Evolutionary conservation across 2,888 invertebrate species (phyloP).

Genomic region (Spodoptera picta): DNA sequence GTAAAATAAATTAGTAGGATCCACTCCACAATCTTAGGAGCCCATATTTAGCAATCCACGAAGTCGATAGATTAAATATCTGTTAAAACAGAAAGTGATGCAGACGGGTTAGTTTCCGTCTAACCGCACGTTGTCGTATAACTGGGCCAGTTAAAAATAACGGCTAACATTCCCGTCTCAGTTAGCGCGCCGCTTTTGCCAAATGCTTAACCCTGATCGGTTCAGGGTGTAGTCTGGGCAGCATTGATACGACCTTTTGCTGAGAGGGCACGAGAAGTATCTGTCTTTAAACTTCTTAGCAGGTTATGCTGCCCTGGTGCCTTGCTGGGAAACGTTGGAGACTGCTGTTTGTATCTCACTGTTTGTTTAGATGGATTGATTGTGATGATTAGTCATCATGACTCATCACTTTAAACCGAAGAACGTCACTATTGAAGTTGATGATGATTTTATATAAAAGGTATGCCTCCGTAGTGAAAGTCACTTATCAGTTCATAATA

Average conservation of each 20-base stretch:
- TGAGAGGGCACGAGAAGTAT: conserved; percentile 2
- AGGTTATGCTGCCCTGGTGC: conserved; percentile 17
- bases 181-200: conserved; percentile 61
- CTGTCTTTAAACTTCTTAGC: conserved; percentile 1
- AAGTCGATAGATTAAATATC: conserved; percentile 29
- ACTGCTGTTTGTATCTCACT: not conserved
- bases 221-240: conserved; percentile 51
- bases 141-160: conserved; percentile 82
- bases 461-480: too few species aligned
- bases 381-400: too few species aligned
- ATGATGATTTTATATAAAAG: too few species aligned
- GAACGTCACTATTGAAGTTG: too few species aligned
- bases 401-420: too few species aligned
- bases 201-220: conserved; percentile 66
- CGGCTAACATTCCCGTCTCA: conserved; percentile 62
- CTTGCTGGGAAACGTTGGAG: not conserved
- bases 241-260: conserved; percentile 16
- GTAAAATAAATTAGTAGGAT: too few species aligned
- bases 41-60: conserved; percentile 8
- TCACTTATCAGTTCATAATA: too few species aligned
- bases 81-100: conserved; percentile 48
- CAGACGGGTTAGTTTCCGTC: conserved; percentile 60
- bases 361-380: not conserved
- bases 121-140: conserved; percentile 76
- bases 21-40: not conserved